These are phyloP conservation scores for Seriola aureovittata DNA, from an alignment of 2,113 vertebrate species.

Conservation along the genomic window DNA sequence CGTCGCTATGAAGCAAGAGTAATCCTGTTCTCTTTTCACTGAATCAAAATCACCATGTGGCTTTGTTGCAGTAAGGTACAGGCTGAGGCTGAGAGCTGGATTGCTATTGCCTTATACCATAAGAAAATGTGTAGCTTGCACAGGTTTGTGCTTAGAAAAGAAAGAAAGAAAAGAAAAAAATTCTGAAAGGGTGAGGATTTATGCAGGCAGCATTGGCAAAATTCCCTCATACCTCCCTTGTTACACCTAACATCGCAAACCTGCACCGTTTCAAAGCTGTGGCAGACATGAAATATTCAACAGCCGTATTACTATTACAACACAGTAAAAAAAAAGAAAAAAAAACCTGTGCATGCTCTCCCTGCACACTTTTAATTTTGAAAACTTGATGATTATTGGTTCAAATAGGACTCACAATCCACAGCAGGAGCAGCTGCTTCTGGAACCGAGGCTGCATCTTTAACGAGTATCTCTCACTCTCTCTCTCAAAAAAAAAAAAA, in stretches of 20 bases:
- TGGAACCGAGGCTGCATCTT: slow-evolving; percentile 69
- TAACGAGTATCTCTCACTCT: slow-evolving; percentile 68
- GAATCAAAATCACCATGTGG: slow-evolving; percentile 74
- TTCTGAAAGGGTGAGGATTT: slow-evolving; percentile 55
- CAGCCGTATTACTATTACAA: slow-evolving; percentile 79
- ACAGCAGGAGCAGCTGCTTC: slow-evolving; percentile 64
- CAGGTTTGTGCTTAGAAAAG: slow-evolving; percentile 62
- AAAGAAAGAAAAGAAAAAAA: slow-evolving; percentile 20
- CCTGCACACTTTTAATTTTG: slow-evolving; percentile 72
- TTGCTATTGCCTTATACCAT: slow-evolving; percentile 49
- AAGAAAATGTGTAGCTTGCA: slow-evolving; percentile 38
- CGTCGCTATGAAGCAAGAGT: slow-evolving; percentile 36
- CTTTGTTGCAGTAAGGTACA: slow-evolving; percentile 68
- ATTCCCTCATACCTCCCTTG: slow-evolving; percentile 70
- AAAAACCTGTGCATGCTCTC: slow-evolving; percentile 15
- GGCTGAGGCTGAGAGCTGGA: slow-evolving; percentile 45
- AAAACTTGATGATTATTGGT: slow-evolving; percentile 81
- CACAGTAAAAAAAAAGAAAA: slow-evolving; percentile 46
- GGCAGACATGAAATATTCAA: slow-evolving; percentile 82
- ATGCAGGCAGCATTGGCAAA: slow-evolving; percentile 63
- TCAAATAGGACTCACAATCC: slow-evolving; percentile 73
- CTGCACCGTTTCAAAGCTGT: slow-evolving; percentile 77
- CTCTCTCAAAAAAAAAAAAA: slow-evolving; percentile 2
- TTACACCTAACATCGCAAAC: slow-evolving; percentile 73
- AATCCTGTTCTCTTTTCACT: slow-evolving; percentile 70